phyloP scores from a whole-genome alignment of 2,113 vertebrate species.

The Heteronetta atricapilla region DNA sequence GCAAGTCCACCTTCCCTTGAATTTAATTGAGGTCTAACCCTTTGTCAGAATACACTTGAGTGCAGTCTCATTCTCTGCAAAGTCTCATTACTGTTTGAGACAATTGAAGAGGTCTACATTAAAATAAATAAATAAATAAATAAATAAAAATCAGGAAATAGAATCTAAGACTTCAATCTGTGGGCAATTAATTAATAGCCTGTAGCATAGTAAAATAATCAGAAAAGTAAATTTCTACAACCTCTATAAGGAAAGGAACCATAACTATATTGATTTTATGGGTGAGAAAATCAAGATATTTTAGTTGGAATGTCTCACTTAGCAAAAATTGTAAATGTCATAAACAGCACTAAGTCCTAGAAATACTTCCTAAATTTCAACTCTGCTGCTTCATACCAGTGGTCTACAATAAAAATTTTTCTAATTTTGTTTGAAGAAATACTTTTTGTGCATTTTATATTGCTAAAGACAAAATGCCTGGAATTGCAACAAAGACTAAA shows the following conservation, averaged over 20 bases:
- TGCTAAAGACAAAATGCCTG: background rate
- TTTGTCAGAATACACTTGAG: background rate
- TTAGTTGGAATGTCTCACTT: background rate
- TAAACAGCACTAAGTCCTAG: background rate
- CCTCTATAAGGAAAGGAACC: background rate
- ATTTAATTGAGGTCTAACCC: background rate
- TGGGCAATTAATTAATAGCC: background rate
- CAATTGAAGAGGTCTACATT: background rate
- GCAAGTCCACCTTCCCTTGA: background rate
- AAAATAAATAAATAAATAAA: background rate
- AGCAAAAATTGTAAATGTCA: background rate
- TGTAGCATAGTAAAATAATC: background rate
- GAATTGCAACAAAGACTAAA: background rate
- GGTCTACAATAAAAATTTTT: background rate
- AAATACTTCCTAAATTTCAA: background rate
- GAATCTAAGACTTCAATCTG: background rate
- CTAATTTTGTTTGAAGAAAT: background rate
- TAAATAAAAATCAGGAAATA: background rate
- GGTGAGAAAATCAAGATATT: background rate
- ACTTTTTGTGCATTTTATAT: background rate
- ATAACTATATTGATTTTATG: background rate
- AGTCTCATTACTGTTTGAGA: background rate
- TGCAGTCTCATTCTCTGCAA: background rate
- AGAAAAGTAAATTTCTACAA: background rate
- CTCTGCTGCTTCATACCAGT: background rate